Base-by-base conservation (phyloP, 1,140 invertebrate species). In the Drosophila pseudoananassae region DNA sequence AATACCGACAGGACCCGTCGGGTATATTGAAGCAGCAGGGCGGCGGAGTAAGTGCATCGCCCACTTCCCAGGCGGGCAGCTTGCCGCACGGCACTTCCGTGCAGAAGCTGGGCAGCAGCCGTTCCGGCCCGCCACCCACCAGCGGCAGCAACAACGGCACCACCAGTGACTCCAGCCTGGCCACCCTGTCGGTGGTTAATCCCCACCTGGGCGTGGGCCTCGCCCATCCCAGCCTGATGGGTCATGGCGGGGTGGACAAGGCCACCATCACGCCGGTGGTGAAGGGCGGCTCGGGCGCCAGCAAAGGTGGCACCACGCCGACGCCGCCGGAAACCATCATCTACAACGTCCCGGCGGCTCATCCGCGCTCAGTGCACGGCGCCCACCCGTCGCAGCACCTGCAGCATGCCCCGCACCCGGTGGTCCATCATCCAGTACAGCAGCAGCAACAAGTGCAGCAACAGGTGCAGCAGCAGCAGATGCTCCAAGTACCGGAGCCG, bases 111-210 rank as follows among this genome's bases (percentile, higher is more conserved):
- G 8, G 45, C 10, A 0, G 31, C 45, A 58, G 55, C 57, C 7
- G 20, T 53, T 3, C 54, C 52, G 29, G 40, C 40, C 54, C 40
- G n/a, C 54, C 57, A 31, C 27, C 71, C 6, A 45, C 53, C 36
- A 10, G 9, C 23, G 46, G 29, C 23, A 12, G 20, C 27, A 70
- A 27, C 60, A 77, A 55, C 5, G 52, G 31, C 23, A 78, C 83
- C 23, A 72, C 83, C 91, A 64, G 52, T 66, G 91, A 1, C 80
- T 88, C 82, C 12, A 93, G 90, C 90, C 91, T 95, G 52, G 95
- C 94, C 14, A 96, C 95, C 0, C 90, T 96, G 0, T 95, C 95
- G 4, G 95, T 96, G 14, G 95, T 96, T 10, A 93, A 92, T 70
- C 92, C 93, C 0, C 91, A 92, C 71, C 8, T 91, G 6, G 92